A percentile compares a stretch with the other conserved stretches of the same genome.
These are phyloP conservation scores for Setophaga petechia DNA, from an alignment of 2,113 vertebrate species.

Conservation along the genomic window DNA sequence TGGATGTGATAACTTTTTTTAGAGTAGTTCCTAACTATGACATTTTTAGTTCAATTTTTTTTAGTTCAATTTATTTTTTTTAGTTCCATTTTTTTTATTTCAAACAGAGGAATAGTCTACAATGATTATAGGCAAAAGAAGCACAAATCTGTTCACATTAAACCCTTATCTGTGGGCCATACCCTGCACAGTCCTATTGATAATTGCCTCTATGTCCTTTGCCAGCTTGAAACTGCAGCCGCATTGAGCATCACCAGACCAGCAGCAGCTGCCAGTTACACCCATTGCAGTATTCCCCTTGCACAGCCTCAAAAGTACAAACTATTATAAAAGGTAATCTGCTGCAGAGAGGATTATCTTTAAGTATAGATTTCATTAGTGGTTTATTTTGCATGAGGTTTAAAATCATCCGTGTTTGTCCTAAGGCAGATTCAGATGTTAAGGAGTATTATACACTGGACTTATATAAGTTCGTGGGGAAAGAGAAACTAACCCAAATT, in stretches of 20 bases:
- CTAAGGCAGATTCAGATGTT: slow-evolving; percentile 54
- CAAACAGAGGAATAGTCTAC: neutral
- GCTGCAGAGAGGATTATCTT: neutral
- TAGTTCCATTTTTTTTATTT: neutral
- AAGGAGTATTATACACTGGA: neutral
- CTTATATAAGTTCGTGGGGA: neutral
- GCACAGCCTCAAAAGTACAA: neutral
- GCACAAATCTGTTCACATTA: neutral
- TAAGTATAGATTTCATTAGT: neutral
- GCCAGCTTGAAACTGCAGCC: neutral
- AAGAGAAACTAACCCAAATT: slow-evolving; percentile 50
- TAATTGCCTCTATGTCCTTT: neutral
- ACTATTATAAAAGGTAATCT: slow-evolving; percentile 7
- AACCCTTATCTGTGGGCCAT: neutral
- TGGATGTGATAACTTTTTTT: neutral
- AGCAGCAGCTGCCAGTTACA: neutral
- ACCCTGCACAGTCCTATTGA: neutral
- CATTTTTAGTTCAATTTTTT: neutral
- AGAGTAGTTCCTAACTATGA: neutral
- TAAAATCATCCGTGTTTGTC: slow-evolving; percentile 33
- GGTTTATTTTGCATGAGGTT: slow-evolving; percentile 13
- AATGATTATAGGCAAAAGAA: neutral
- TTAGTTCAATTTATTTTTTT: too few relatives aligned
- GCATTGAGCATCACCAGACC: neutral
- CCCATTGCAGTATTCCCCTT: neutral